Evolutionary conservation across 2,888 invertebrate species (phyloP), one percentile per base, ranked within the genome.

Genomic region (Tridacna gigas): DNA sequence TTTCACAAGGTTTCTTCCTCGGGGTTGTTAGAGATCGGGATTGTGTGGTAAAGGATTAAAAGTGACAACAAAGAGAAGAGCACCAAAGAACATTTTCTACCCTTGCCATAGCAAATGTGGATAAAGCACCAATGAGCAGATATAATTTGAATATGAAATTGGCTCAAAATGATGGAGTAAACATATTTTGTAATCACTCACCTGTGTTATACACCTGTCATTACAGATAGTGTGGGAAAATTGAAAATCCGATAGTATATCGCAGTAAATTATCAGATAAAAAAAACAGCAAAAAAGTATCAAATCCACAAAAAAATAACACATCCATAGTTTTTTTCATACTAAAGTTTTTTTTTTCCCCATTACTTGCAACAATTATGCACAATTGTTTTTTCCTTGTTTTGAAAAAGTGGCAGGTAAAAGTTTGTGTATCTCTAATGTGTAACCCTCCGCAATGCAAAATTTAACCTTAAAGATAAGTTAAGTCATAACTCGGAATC

Each of bases 401-500:
- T 56, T 56, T 56, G 1, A 3, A 56, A 1, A 5, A 20, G 3
- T 56, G 56, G 15, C 56, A 56, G 56, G 56, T 56, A 20, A 56
- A 56, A 56, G 56, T 56, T 56, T 56, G 18, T 20, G 9, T 56
- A 20, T 56, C 56, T 56, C 56, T 15, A 13, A 56, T 56, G 56
- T 56, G 56, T 56, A 56, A 56, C 56, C 20, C 56, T 56, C 15
- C 51, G 79, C 79, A 83, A 82, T 86, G 77, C 73, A 79, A 80
- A 80, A 77, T 77, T 78, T 83, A 80, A 84, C 84, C 76, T 69
- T 37, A 48, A 71, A 84, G 87, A 87, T 87, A 84, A 83, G 87
- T 79, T 60, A 83, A 84, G 82, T 83, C 85, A 80, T 85, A 85
- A 81, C 85, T 85, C 85, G 78, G 88, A 86, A 87, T 84, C 88